Evolutionary conservation across 2,113 vertebrate genomes (phyloP).

Genomic region (Poeciliopsis turrubarensis): DNA sequence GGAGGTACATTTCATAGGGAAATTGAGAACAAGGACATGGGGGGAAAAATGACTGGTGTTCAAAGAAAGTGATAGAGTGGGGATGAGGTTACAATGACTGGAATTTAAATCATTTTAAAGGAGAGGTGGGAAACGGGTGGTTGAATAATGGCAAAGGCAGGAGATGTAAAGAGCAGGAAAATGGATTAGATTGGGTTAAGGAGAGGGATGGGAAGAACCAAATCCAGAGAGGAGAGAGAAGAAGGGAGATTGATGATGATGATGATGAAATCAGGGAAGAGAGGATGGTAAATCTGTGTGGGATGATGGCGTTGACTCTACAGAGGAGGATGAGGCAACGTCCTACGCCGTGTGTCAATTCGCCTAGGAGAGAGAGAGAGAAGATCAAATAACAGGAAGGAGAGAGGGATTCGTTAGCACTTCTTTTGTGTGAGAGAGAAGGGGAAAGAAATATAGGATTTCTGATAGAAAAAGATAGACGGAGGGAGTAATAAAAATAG

Average conservation of each 20-base stretch:
- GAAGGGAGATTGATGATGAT: neutral
- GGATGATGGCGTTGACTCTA: constrained; percentile 12
- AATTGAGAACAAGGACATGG: too few relatives aligned
- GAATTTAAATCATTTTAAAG: too few relatives aligned
- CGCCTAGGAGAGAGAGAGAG: constrained; percentile 27
- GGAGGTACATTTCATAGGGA: too few relatives aligned
- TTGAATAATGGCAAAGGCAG: too few relatives aligned
- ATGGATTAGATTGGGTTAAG: constrained; percentile 24
- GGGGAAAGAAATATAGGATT: neutral
- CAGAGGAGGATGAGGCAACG: constrained; percentile 58
- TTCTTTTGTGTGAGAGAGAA: neutral
- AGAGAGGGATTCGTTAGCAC: neutral
- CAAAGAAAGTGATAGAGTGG: too few relatives aligned
- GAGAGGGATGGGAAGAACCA: constrained; percentile 31
- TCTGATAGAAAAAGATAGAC: neutral
- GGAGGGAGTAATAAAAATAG: neutral
- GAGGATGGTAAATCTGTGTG: constrained; percentile 2
- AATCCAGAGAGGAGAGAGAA: constrained; percentile 7
- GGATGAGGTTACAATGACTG: too few relatives aligned
- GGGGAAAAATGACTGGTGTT: too few relatives aligned
- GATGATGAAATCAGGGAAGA: constrained; percentile 43
- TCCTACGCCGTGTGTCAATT: constrained; percentile 45
- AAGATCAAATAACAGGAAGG: constrained; percentile 43
- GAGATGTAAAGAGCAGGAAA: too few relatives aligned
- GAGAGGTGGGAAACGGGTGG: too few relatives aligned